These are phyloP conservation scores for Myotis yumanensis DNA, from an alignment of 2,113 vertebrate genomes.

Conservation along the genomic window DNA sequence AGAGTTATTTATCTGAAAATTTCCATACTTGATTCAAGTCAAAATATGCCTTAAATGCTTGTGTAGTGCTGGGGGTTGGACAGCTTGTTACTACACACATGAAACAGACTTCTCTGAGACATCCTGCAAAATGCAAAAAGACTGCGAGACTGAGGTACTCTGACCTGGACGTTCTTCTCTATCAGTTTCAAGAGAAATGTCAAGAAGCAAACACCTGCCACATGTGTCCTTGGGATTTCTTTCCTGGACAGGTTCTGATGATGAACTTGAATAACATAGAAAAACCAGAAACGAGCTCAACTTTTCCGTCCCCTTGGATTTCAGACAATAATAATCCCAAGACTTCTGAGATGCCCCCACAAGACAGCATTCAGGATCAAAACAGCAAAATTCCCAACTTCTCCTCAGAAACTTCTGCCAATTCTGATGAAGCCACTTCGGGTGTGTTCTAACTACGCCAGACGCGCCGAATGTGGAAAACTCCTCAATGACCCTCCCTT, in stretches of 20 bases:
- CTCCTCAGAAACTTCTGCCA: not conserved
- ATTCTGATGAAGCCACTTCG: not conserved
- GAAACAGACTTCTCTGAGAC: not conserved
- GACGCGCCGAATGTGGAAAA: not conserved
- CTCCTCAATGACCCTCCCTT: not conserved
- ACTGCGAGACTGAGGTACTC: not conserved
- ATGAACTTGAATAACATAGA: not conserved
- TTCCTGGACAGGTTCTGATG: not conserved
- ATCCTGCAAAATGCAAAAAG: not conserved
- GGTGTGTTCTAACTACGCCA: not conserved
- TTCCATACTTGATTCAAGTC: not conserved
- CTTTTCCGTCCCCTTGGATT: not conserved
- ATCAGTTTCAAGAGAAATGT: not conserved
- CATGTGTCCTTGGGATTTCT: not conserved
- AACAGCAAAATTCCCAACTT: not conserved
- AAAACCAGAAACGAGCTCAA: not conserved
- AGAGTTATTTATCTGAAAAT: conserved; percentile 1
- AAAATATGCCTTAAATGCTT: not conserved
- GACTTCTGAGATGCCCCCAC: no score
- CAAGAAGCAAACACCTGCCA: not conserved
- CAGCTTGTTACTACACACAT: not conserved
- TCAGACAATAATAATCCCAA: not conserved
- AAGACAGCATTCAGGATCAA: not conserved
- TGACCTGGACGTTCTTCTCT: not conserved
- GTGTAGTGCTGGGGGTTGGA: not conserved